Evolutionary conservation across 30 jellyfish, hydroid and myxozoan species (phyloP).

Genomic region (Pelagia noctiluca): DNA sequence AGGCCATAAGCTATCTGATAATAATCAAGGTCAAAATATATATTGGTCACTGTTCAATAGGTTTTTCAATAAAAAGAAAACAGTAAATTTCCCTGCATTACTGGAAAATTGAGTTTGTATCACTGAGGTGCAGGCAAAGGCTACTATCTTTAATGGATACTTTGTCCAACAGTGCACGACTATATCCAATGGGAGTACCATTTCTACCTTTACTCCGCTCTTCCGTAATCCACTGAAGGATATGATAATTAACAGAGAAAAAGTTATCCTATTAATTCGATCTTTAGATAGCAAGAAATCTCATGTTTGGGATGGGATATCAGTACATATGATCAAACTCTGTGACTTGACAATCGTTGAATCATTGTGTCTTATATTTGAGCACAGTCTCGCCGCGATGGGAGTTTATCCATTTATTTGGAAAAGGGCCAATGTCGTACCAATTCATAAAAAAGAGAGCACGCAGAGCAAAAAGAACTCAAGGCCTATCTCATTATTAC

Average conservation of each 20-base stretch:
- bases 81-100: conserved; percentile 41
- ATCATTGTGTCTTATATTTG: conserved; percentile 1
- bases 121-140: conserved; percentile 56
- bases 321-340: conserved; percentile 26
- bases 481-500: conserved; percentile 35
- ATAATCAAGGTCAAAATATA: conserved; percentile 46
- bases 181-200: conserved; percentile 16
- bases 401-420: conserved; percentile 10
- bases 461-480: not conserved
- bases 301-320: conserved; percentile 46
- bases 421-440: conserved; percentile 45
- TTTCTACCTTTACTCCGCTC: conserved; percentile 12
- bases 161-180: conserved; percentile 32
- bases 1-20: conserved; percentile 51
- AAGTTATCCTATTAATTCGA: not conserved
- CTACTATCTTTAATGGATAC: conserved; percentile 39
- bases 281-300: conserved; percentile 28
- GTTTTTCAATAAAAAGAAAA: conserved; percentile 36
- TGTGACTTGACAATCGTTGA: conserved; percentile 11
- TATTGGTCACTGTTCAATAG: conserved; percentile 47
- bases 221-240: not conserved
- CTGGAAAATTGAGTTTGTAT: conserved; percentile 54
- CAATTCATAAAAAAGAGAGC: conserved; percentile 32
- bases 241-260: not conserved
- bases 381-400: not conserved